Base-by-base conservation (phyloP, 2,113 vertebrate genomes). In the Trinectes maculatus region DNA sequence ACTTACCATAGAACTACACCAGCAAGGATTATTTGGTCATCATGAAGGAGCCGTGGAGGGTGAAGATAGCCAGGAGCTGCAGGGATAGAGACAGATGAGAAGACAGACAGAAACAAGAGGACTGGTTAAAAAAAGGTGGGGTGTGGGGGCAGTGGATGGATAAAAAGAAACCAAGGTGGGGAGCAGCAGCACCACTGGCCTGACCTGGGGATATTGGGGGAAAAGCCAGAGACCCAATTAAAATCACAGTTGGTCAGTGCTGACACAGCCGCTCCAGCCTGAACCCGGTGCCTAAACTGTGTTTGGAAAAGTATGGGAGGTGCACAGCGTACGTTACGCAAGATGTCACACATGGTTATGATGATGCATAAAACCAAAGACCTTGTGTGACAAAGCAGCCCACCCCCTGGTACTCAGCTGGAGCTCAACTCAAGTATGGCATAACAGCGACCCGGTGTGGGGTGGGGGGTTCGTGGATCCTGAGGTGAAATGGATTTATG, bases 191-290 rank as follows among this genome's bases (percentile, higher is more conserved):
- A 78, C 85, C 74, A 77, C 74, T 85, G 85, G 59, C 71, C 79
- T 89, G 85, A 92, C 85, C 89, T 85, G 73, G 70, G 72, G 77
- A 87, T 18, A 74, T 63, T 71, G 68, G 70, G 68, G 70, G 71
- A 54, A 77, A 69, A 77, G 79, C 47, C 75, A 85, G 71, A 71
- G 70, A 89, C 86, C 82, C 86, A 91, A 90, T 92, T 90, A 91
- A 91, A 91, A 90, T 71, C 66, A 59, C 75, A 89, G 69, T 85
- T 63, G 79, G 86, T 88, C 82, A 74, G 47, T 76, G 64, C 69
- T 81, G 79, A 87, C 59, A 56, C 76, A 81, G 84, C 67, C 67
- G 56, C 67, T 71, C 55, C 79, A 31, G 54, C 58, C 31, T 54
- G 24, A 54, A 19, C 48, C 36, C 24, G 51, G 53, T 16, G 24